Conservation (phyloP, 2,888 invertebrate genomes). For the Adineta ricciae region DNA sequence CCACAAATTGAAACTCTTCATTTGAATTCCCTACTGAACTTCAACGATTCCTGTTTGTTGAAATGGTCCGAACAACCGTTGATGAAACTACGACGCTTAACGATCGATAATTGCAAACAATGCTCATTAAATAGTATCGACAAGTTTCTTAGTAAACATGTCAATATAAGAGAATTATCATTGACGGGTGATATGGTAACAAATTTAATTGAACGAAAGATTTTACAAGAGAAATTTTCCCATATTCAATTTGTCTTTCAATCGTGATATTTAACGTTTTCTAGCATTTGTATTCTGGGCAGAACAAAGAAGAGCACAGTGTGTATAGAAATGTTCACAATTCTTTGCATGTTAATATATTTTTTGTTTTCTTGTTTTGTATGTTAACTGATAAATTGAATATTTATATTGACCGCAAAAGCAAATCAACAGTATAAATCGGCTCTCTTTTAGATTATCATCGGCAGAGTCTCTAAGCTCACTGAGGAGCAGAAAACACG, state of each 20-base stretch:
- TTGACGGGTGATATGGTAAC: neutral
- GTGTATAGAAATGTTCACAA: neutral
- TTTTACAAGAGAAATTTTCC: neutral
- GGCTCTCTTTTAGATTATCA: neutral
- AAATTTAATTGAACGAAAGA: neutral
- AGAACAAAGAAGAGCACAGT: neutral
- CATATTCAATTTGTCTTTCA: constrained; percentile 14
- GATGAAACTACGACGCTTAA: neutral
- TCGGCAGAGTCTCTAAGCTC: too few relatives aligned
- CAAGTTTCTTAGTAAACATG: neutral
- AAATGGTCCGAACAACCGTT: neutral
- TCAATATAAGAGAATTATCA: neutral
- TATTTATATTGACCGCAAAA: neutral
- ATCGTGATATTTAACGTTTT: neutral
- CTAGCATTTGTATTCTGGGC: neutral
- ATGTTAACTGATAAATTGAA: neutral
- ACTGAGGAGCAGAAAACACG: too few relatives aligned
- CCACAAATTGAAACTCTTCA: neutral
- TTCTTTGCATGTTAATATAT: neutral
- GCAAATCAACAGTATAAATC: neutral
- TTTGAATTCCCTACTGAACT: neutral
- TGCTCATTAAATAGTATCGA: neutral
- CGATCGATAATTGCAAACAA: neutral
- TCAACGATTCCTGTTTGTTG: neutral
- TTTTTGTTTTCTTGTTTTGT: neutral